phyloP scores from a whole-genome alignment of 2,797 vertebrate genomes.

The Chloroceryle inda region DNA sequence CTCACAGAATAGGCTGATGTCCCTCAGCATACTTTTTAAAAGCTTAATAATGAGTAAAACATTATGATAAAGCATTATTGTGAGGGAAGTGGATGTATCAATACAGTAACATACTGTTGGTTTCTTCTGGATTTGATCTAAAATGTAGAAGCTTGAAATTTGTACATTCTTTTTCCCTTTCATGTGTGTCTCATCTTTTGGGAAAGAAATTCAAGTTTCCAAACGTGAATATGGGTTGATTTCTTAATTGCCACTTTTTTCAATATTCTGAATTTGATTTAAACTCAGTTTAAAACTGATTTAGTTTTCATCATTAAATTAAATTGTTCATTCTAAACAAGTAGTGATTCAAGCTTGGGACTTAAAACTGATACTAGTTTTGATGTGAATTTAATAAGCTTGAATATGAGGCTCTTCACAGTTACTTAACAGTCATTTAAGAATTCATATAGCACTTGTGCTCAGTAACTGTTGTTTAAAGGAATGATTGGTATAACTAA shows the following conservation, averaged over 20 bases:
- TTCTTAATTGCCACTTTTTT: background rate
- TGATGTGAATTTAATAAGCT: background rate
- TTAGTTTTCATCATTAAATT: background rate
- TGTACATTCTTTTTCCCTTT: background rate
- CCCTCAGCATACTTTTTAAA: background rate
- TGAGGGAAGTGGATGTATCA: background rate
- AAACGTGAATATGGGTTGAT: background rate
- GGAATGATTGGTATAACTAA: background rate
- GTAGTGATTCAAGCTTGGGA: background rate
- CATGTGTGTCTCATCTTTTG: accelerated
- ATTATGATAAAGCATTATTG: background rate
- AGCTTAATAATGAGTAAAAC: background rate
- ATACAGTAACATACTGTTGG: background rate
- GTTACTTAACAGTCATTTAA: background rate
- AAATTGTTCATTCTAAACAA: background rate
- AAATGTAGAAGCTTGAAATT: background rate
- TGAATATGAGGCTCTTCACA: background rate
- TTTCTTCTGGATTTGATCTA: background rate
- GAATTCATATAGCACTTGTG: background rate
- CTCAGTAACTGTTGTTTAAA: background rate
- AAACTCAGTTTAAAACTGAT: background rate
- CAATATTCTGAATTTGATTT: background rate
- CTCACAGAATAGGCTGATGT: background rate
- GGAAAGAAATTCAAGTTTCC: background rate
- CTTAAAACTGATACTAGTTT: background rate